phyloP scores from a whole-genome alignment of 2,797 vertebrate genomes.

The Hirundo rustica region DNA sequence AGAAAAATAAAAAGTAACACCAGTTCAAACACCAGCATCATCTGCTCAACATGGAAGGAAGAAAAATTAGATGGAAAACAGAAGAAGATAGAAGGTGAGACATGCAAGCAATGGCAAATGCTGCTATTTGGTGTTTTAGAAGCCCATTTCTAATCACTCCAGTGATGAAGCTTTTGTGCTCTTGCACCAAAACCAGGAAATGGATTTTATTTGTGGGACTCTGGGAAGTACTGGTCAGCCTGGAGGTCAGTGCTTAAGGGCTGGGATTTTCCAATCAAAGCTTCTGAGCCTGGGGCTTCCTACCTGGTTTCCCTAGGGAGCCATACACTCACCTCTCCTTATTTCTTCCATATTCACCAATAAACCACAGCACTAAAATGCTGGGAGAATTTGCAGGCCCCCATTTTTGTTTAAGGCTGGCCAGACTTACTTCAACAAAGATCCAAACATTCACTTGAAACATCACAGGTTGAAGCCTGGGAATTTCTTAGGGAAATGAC shows the following conservation, averaged over 20 bases:
- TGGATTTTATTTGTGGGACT: neutral
- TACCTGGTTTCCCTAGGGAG: rapidly evolving
- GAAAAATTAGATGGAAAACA: neutral
- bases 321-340: neutral
- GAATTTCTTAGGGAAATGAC: neutral
- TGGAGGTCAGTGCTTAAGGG: neutral
- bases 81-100: neutral
- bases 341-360: neutral
- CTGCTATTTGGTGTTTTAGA: neutral
- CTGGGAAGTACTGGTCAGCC: neutral
- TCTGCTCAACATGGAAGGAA: neutral
- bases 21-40: neutral
- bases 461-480: neutral
- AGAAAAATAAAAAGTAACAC: neutral
- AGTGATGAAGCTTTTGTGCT: neutral
- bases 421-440: neutral
- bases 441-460: neutral
- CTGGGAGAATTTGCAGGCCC: neutral
- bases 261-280: neutral
- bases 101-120: neutral
- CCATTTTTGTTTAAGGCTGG: neutral
- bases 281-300: neutral
- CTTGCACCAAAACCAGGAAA: neutral
- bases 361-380: neutral
- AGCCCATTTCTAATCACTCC: neutral